Percentiles rank a stretch among this genome's conserved stretches.
These are phyloP conservation scores for Callipepla californica DNA, from an alignment of 2,113 vertebrate species.

Conservation along the genomic window DNA sequence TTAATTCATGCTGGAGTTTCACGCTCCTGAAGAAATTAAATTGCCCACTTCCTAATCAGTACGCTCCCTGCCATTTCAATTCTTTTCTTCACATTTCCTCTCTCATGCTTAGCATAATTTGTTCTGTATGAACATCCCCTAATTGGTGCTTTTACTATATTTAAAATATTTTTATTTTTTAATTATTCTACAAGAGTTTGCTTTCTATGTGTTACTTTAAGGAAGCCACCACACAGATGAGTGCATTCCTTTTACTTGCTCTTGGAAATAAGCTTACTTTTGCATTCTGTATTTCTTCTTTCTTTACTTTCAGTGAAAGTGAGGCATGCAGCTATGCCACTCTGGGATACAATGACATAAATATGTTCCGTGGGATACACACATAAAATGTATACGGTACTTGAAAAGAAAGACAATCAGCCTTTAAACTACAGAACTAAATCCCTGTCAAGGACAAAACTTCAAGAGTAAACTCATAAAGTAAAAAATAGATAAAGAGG, in stretches of 20 bases:
- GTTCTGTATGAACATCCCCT: background rate
- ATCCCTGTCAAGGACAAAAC: background rate
- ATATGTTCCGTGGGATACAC: background rate
- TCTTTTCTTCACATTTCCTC: conserved; percentile 12
- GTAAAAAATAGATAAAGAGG: background rate
- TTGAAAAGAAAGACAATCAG: background rate
- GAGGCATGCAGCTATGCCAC: background rate
- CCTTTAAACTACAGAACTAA: background rate
- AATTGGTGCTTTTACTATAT: conserved; percentile 6
- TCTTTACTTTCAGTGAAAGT: background rate
- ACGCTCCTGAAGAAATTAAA: conserved; percentile 75
- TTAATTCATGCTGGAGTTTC: conserved; percentile 77
- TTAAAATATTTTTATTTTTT: conserved; percentile 25
- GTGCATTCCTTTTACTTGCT: background rate
- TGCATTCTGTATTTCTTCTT: conserved; percentile 10
- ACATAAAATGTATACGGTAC: background rate
- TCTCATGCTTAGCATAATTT: conserved; percentile 47
- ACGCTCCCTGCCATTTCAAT: conserved; percentile 20
- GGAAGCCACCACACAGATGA: background rate
- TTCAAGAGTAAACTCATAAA: background rate
- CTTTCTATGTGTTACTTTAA: background rate
- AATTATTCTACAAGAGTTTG: background rate
- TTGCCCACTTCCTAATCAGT: conserved; percentile 71
- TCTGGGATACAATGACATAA: background rate
- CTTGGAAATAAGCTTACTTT: background rate